A percentile compares a stretch with the other conserved stretches of the same genome.
phyloP scores from a whole-genome alignment of 2,888 invertebrate species.

The Sesia apiformis region DNA sequence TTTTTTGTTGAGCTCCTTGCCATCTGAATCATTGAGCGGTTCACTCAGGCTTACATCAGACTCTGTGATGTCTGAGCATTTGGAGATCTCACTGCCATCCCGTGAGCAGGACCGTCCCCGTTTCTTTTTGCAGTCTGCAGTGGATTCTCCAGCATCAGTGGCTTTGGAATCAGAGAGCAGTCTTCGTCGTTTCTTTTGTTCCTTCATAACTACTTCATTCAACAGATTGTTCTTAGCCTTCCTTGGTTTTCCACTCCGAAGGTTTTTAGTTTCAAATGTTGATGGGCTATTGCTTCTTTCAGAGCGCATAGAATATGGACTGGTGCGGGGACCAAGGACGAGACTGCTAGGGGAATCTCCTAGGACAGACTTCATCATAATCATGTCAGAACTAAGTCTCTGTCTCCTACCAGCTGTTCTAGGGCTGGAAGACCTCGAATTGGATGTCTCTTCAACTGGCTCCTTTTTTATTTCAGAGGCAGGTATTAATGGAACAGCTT shows the following conservation, averaged over 20 bases:
- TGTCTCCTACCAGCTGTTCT: conserved; percentile 55
- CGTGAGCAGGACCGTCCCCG: conserved; percentile 65
- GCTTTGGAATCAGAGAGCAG: conserved; percentile 72
- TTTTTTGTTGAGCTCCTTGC: conserved; percentile 68
- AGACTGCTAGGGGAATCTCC: conserved; percentile 50
- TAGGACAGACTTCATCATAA: conserved; percentile 63
- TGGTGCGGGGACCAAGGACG: conserved; percentile 59
- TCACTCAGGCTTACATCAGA: conserved; percentile 78
- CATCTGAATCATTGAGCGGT: conserved; percentile 55
- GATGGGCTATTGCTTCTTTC: conserved; percentile 72
- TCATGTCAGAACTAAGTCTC: conserved; percentile 61
- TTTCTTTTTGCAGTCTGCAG: conserved; percentile 61
- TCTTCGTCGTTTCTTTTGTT: conserved; percentile 69
- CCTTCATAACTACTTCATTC: conserved; percentile 74
- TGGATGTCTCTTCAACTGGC: conserved; percentile 50
- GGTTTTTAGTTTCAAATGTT: conserved; percentile 66
- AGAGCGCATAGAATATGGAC: conserved; percentile 77
- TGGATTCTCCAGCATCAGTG: conserved; percentile 41
- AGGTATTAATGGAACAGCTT: conserved; percentile 51
- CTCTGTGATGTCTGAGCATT: conserved; percentile 76
- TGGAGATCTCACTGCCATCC: conserved; percentile 76
- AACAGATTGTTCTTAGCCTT: conserved; percentile 73
- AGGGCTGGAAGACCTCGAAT: conserved; percentile 65
- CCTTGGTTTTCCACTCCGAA: conserved; percentile 79
- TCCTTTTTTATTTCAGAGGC: conserved; percentile 64